Evolutionary conservation across 2,113 vertebrate genomes (phyloP), one percentile per base, ranked within the genome.

Genomic region (Cygnus atratus): DNA sequence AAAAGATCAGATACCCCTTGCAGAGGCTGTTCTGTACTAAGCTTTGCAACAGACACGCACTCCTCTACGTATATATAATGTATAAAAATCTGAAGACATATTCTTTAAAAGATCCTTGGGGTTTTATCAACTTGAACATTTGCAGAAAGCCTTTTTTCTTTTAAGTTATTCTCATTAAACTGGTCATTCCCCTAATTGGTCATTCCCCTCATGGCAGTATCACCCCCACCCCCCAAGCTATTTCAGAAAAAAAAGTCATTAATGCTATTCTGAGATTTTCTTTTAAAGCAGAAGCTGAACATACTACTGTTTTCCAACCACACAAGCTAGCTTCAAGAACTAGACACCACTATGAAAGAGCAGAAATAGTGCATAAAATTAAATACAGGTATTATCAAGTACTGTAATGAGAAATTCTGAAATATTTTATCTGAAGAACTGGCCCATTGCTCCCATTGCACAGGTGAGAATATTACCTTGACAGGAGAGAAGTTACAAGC

Each of bases 391-490:
- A 75, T 84, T 81, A 58, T 1, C 3, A 92, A 88, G 78, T 41
- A 48, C 2, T 35, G 43, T 13, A 68, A 59, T 0, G 5, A 92
- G 0, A 62, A 71, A 67, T 20, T 93, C 31, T 55, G 46, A 63
- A 24, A 62, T 29, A 84, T 29, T 86, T 82, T 17, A 90, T 21
- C 83, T 94, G 57, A 65, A 10, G 24, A 22, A 46, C 57, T 62
- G 71, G 7, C 17, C 39, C 11, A 52, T 39, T 72, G 4, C 0
- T 7, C 2, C 26, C n/a, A 52, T 15, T 8, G 35, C 50, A 77
- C 8, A 81, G 84, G 75, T 70, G 72, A 63, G 46, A 78, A 87
- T 21, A 50, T 58, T 98, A 98, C 98, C 98, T 98, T 88, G 97
- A 97, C 54, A 96, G 62, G 22, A 98, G 95, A 93, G 90, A 95